phyloP scores from a whole-genome alignment of 1,140 invertebrate species.

The Maconellicoccus hirsutus region DNA sequence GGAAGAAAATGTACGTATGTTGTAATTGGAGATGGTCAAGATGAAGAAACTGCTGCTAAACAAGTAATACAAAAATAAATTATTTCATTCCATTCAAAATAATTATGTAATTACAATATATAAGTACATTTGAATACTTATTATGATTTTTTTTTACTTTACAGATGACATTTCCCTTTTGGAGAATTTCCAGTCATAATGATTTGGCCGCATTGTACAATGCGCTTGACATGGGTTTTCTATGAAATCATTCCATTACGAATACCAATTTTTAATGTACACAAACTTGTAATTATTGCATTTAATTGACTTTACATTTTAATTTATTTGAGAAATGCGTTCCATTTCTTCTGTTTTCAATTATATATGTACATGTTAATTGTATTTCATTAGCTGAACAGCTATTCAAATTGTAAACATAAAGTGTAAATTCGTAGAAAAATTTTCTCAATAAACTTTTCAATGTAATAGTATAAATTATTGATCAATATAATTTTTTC shows the following conservation, averaged over 20 bases:
- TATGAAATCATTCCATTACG: conserved; percentile 47
- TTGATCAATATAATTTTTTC: no score
- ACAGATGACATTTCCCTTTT: conserved; percentile 85
- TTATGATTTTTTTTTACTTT: conserved; percentile 30
- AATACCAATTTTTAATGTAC: conserved; percentile 5
- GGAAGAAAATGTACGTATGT: conserved; percentile 93
- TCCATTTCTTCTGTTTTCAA: not conserved
- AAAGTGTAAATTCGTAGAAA: no score
- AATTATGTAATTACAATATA: no score
- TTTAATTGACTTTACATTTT: not conserved
- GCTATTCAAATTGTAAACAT: no score
- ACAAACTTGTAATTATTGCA: conserved; percentile 20
- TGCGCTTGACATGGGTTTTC: conserved; percentile 87
- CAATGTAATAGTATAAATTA: no score
- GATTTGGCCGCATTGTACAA: conserved; percentile 87
- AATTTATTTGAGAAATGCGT: not conserved
- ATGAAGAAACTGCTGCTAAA: conserved; percentile 87
- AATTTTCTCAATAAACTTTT: no score
- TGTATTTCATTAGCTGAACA: no score
- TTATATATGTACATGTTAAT: no score
- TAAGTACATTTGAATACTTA: no score
- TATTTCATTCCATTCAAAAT: no score
- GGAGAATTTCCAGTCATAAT: conserved; percentile 84
- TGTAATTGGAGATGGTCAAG: conserved; percentile 78
- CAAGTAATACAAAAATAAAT: conserved; percentile 45